phyloP scores from a whole-genome alignment of 2,888 invertebrate genomes.

The Erebia ligea region DNA sequence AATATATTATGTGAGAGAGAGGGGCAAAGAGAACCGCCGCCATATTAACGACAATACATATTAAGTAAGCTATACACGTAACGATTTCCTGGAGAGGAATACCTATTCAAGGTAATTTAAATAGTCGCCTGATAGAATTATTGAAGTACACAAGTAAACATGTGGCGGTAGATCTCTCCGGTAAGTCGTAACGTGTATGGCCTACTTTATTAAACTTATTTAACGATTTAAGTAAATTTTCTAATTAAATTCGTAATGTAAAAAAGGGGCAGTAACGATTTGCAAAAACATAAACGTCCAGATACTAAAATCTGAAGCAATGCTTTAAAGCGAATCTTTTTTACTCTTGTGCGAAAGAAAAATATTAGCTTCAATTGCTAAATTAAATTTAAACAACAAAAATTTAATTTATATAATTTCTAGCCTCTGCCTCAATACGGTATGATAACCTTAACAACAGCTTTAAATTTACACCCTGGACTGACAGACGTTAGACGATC shows the following conservation, averaged over 20 bases:
- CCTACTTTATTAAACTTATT: neutral
- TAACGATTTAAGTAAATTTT: slow-evolving; percentile 30
- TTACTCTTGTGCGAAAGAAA: slow-evolving; percentile 31
- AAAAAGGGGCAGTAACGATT: slow-evolving; percentile 37
- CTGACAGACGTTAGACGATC: neutral
- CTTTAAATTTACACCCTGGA: slow-evolving; percentile 6
- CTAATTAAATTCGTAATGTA: slow-evolving; percentile 38
- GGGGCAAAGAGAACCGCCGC: slow-evolving; percentile 7
- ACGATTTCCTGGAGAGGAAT: too few relatives aligned
- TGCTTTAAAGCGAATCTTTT: slow-evolving; percentile 47
- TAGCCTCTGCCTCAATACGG: slow-evolving; percentile 44
- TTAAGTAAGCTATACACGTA: neutral
- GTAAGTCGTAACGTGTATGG: too few relatives aligned
- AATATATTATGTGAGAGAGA: neutral
- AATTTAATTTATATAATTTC: slow-evolving; percentile 33
- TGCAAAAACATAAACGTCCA: slow-evolving; percentile 62
- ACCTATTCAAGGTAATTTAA: too few relatives aligned
- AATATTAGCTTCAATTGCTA: slow-evolving; percentile 33
- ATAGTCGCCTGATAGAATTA: too few relatives aligned
- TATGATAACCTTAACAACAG: slow-evolving; percentile 30
- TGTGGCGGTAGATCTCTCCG: too few relatives aligned
- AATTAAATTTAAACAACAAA: slow-evolving; percentile 32
- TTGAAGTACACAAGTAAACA: too few relatives aligned
- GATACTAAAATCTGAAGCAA: slow-evolving; percentile 69
- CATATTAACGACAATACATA: neutral